These are phyloP conservation scores for Epinephelus malabaricus DNA, from an alignment of 2,797 vertebrate species.

Conservation along the genomic window DNA sequence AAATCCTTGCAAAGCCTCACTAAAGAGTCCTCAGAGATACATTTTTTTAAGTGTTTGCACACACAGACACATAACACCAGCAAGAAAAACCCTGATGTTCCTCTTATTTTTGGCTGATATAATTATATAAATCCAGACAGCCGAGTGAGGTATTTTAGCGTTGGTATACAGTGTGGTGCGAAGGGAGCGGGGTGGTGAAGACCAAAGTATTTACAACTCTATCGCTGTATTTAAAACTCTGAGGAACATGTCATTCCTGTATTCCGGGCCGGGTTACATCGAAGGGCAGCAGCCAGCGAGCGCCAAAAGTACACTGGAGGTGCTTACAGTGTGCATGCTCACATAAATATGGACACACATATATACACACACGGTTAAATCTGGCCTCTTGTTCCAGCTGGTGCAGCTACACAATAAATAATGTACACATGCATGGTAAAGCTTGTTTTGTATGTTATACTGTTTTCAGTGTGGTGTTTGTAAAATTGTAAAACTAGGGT, in stretches of 20 bases:
- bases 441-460: too few species aligned
- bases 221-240: constrained; percentile 43
- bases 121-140: constrained; percentile 22
- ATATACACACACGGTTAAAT: constrained; percentile 46
- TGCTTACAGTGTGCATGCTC: constrained; percentile 37
- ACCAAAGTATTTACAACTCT: constrained; percentile 39
- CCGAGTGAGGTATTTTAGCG: background rate
- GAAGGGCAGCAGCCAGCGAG: constrained; percentile 31
- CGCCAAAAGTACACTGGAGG: constrained; percentile 23
- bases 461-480: too few species aligned
- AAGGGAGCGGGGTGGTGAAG: background rate
- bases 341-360: constrained; percentile 40
- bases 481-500: too few species aligned
- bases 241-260: constrained; percentile 50
- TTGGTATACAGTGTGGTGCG: background rate
- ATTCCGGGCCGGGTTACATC: constrained; percentile 40
- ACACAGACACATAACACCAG: constrained; percentile 6
- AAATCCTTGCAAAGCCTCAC: constrained; percentile 38
- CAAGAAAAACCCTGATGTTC: background rate
- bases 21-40: constrained; percentile 20
- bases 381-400: constrained; percentile 64
- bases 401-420: constrained; percentile 41
- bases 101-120: constrained; percentile 2
- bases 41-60: constrained; percentile 21
- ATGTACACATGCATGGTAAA: background rate